A percentile compares a stretch with the other conserved stretches of the same genome.
Evolutionary conservation across 2,797 vertebrate species (phyloP).

Genomic region (Mus caroli): DNA sequence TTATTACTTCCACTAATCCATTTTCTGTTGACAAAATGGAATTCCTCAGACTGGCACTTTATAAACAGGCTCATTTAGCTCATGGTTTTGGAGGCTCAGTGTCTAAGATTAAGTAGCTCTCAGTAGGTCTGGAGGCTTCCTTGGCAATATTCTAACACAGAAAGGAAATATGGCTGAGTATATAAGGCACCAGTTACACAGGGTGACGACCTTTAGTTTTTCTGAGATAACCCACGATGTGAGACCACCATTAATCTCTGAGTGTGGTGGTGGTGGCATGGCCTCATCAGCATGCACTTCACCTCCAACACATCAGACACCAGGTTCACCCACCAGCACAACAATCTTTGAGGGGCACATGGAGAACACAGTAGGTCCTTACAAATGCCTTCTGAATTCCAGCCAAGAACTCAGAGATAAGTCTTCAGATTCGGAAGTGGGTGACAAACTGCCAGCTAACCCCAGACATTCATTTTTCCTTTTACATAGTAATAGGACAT

Average conservation of each 20-base stretch:
- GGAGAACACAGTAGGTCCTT: background rate
- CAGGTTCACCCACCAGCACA: background rate
- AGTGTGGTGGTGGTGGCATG: too few species aligned
- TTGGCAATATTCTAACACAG: background rate
- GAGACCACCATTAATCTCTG: background rate
- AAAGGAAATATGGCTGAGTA: background rate
- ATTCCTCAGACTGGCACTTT: background rate
- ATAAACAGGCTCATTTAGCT: background rate
- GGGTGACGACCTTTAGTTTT: background rate
- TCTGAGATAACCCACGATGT: background rate
- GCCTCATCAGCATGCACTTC: background rate
- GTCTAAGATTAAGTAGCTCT: background rate
- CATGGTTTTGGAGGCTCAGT: background rate
- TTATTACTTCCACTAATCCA: slow-evolving; percentile 37
- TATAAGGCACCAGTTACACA: background rate
- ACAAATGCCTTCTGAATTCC: slow-evolving; percentile 31
- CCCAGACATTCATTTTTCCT: slow-evolving; percentile 2
- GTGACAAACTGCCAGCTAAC: background rate
- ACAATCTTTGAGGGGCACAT: background rate
- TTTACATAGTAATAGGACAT: background rate
- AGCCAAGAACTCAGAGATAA: background rate
- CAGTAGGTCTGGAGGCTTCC: background rate
- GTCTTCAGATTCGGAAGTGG: background rate
- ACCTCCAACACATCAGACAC: background rate
- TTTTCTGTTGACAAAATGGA: background rate